Evolutionary conservation across 2,888 invertebrate genomes (phyloP).

Genomic region (Ptychoptera albimana): DNA sequence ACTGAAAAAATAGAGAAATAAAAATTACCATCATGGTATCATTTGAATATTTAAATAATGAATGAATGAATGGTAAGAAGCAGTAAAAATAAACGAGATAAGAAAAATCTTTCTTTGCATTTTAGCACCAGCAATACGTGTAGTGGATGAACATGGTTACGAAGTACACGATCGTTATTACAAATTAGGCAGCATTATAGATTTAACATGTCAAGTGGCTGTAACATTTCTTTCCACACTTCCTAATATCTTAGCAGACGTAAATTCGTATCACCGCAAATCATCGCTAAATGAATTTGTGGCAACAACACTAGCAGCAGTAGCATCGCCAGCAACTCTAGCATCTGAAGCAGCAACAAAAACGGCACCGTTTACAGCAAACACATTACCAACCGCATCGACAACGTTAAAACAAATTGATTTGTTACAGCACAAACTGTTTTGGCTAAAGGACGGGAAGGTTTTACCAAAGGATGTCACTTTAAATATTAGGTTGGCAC

Average conservation of each 20-base stretch:
- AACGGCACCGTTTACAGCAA: background rate
- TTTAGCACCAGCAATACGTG: conserved; percentile 53
- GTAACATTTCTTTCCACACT: conserved; percentile 28
- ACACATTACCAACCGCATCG: background rate
- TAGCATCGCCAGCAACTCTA: background rate
- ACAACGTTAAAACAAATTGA: background rate
- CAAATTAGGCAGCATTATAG: conserved; percentile 57
- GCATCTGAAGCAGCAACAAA: background rate
- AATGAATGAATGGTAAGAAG: background rate
- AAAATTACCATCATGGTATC: background rate
- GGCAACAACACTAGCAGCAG: conserved; percentile 9
- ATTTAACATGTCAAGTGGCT: conserved; percentile 42
- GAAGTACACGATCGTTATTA: conserved; percentile 55
- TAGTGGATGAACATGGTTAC: conserved; percentile 53
- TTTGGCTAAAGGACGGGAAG: conserved; percentile 4
- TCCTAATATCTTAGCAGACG: background rate
- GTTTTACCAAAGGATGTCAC: conserved; percentile 1
- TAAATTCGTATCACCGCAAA: background rate
- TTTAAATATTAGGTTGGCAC: conserved; percentile 6
- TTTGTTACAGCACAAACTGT: conserved; percentile 4
- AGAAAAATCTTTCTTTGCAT: conserved; percentile 11
- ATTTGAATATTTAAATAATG: too few relatives aligned
- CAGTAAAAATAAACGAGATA: background rate
- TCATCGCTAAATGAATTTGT: too few relatives aligned
- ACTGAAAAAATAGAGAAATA: background rate